Percentiles rank a stretch among this genome's conserved stretches.
Evolutionary conservation across 1,140 invertebrate species (phyloP).

Genomic region (Drosophila repleta): DNA sequence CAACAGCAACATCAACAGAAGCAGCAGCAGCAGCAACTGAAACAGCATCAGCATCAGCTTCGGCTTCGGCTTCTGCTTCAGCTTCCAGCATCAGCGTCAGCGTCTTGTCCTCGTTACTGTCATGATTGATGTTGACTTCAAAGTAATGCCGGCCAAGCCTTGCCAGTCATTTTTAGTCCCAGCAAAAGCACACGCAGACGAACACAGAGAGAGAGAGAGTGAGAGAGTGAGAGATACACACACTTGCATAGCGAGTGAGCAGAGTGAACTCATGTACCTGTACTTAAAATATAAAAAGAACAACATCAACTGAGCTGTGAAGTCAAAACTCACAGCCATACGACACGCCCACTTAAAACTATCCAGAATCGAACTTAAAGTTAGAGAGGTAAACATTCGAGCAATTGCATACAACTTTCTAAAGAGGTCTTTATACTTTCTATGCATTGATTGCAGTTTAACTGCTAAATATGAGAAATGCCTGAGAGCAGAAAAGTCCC

Average conservation of each 20-base stretch:
- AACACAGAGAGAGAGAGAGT: too few relatives aligned
- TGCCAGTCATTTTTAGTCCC: constrained; percentile 40
- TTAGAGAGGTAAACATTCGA: too few relatives aligned
- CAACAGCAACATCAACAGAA: neutral
- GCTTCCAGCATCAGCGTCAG: neutral
- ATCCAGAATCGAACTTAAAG: constrained; percentile 16
- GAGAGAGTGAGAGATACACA: too few relatives aligned
- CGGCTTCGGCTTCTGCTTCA: neutral
- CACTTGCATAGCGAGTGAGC: constrained; percentile 12
- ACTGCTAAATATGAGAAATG: too few relatives aligned
- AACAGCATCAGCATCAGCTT: neutral
- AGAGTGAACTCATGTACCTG: constrained; percentile 17
- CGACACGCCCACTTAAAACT: constrained; percentile 28
- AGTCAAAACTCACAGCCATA: constrained; percentile 24
- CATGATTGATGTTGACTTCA: constrained; percentile 56
- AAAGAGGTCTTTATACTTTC: too few relatives aligned
- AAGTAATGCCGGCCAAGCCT: constrained; percentile 47
- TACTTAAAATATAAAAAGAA: constrained; percentile 8
- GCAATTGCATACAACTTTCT: too few relatives aligned
- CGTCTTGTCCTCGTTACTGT: constrained; percentile 47
- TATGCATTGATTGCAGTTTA: too few relatives aligned
- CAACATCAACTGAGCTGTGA: constrained; percentile 1
- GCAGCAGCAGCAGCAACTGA: neutral
- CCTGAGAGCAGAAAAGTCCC: too few relatives aligned
- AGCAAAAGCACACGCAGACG: neutral